A percentile compares a stretch with the other conserved stretches of the same genome.
Conservation (phyloP, 1,140 invertebrate genomes). For the Dreissena rostriformis region DNA sequence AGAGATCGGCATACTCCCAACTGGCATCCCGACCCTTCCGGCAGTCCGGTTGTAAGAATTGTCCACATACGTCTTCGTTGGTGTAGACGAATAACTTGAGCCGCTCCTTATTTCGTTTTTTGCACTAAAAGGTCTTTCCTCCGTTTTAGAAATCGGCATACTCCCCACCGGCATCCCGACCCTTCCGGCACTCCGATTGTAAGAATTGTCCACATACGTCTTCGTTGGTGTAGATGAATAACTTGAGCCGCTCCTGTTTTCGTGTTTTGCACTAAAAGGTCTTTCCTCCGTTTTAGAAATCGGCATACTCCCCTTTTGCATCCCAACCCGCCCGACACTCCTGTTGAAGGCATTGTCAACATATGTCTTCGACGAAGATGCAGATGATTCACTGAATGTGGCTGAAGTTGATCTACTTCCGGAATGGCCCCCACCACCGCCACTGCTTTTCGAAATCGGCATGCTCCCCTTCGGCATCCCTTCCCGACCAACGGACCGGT, state of each 20-base stretch:
- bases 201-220: not conserved
- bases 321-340: slow-evolving; percentile 58
- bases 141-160: too few relatives aligned
- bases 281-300: slow-evolving; percentile 15
- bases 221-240: slow-evolving; percentile 4
- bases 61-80: slow-evolving; percentile 55
- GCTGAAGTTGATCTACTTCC: too few relatives aligned
- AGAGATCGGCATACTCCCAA: slow-evolving; percentile 21
- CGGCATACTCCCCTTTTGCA: slow-evolving; percentile 49
- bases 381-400: not conserved
- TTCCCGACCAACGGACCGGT: slow-evolving; percentile 6
- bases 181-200: slow-evolving; percentile 52
- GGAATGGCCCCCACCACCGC: not conserved
- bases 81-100: too few relatives aligned
- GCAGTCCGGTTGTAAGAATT: slow-evolving; percentile 44
- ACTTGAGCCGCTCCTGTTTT: not conserved
- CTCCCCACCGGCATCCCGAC: not conserved
- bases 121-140: too few relatives aligned
- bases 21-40: slow-evolving; percentile 41
- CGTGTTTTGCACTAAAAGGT: not conserved
- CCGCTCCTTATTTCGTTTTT: too few relatives aligned
- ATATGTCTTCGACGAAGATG: slow-evolving; percentile 45
- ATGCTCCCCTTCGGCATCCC: slow-evolving; percentile 15
- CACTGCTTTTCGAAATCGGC: not conserved
- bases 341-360: slow-evolving; percentile 65